phyloP scores from a whole-genome alignment of 1,140 invertebrate species.

The Drosophila lini region DNA sequence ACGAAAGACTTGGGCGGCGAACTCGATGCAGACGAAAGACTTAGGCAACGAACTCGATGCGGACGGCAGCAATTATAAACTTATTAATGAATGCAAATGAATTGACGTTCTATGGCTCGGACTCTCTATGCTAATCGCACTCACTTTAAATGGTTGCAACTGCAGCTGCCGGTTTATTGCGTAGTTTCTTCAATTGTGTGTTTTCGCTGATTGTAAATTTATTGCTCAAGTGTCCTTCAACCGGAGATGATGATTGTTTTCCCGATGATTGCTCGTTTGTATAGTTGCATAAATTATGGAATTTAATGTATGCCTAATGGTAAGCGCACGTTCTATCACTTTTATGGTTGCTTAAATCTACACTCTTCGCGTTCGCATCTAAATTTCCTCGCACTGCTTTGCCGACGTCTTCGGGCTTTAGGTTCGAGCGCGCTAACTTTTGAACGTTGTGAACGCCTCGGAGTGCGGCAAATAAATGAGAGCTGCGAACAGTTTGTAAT shows the following conservation, averaged over 20 bases:
- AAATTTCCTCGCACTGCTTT: constrained; percentile 42
- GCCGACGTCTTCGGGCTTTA: constrained; percentile 18
- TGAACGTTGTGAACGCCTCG: constrained; percentile 76
- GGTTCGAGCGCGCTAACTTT: constrained; percentile 42
- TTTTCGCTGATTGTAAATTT: constrained; percentile 38
- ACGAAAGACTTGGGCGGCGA: constrained; percentile 60
- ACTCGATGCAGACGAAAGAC: constrained; percentile 49
- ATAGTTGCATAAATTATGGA: constrained; percentile 32
- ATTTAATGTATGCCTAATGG: constrained; percentile 36
- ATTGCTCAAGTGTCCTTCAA: constrained; percentile 46
- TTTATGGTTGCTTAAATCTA: constrained; percentile 16
- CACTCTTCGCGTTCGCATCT: constrained; percentile 16
- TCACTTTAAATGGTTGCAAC: constrained; percentile 65
- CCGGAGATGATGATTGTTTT: constrained; percentile 26
- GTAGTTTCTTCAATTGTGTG: constrained; percentile 29
- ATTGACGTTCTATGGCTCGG: constrained; percentile 25
- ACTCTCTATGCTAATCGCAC: constrained; percentile 58
- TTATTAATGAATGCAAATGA: constrained; percentile 58
- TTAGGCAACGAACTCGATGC: constrained; percentile 66
- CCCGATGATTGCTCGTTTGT: background rate
- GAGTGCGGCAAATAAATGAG: constrained; percentile 83
- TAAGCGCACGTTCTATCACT: constrained; percentile 32
- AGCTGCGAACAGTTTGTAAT: constrained; percentile 79
- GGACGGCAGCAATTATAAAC: constrained; percentile 30
- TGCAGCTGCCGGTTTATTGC: constrained; percentile 50